Base-by-base conservation (phyloP, 2,888 invertebrate species). In the Drosophila melanosoma region DNA sequence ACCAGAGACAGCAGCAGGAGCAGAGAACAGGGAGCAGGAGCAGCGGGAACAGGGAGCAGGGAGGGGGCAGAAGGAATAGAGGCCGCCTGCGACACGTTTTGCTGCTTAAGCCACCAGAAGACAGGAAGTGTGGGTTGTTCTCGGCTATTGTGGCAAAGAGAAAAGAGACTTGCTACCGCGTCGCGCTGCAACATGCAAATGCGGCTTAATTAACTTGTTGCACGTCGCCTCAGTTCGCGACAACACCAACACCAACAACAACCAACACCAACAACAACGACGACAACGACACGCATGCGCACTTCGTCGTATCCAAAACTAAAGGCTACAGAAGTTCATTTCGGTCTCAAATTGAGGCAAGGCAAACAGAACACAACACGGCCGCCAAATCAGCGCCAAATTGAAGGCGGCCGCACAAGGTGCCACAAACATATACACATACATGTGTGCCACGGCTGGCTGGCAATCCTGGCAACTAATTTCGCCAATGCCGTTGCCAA, bases 141-240 rank as follows among this genome's bases (percentile, higher is more conserved):
- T 62, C 66, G 65, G 61, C 79, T 63, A 66, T 65, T 58, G 69
- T 70, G 65, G 64, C 75, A 45, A 29, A 67, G 36, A 36, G 36
- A 33, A 42, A 42, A 54, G 49, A 59, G 49, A 59, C 51, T 62
- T 65, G 76, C 54, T 66, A 53, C 45, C 38, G 71, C 33, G 8
- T 56, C 38, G 17, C 26, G 36, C n/a, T 26, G 45, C 57, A 45
- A 91, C 92, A 91, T 92, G 91, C 92, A 92, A 91, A 92, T 91
- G 84, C 85, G 90, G 76, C 91, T 91, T 91, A 91, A 91, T 91
- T 91, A 91, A 91, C 91, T 91, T 91, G 91, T 91, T 91, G 91
- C 91, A 91, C 87, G 87, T 91, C 90, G 80, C 88, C 79, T 75
- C 70, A 66, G 76, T 73, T 76, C 67, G 69, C 81, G 58, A 65